Conservation (phyloP, 2,113 vertebrate species). For the Lepidiolamprologus cunningtoni region DNA sequence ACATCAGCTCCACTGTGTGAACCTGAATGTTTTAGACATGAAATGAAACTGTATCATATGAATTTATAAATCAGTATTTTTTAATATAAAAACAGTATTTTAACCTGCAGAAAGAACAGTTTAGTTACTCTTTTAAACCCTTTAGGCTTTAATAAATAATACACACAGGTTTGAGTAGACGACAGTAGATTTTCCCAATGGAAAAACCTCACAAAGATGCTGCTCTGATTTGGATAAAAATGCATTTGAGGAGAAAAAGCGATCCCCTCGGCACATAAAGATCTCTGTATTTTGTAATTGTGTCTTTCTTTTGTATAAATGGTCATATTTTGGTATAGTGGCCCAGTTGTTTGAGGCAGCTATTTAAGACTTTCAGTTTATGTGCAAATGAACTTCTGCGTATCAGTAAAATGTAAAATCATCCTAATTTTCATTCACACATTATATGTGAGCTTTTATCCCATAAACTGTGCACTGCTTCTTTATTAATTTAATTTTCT, state of each 20-base stretch:
- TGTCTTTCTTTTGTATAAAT: not conserved
- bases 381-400: not conserved
- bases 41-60: not conserved
- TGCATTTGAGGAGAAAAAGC: not conserved
- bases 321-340: not conserved
- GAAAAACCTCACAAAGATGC: not conserved
- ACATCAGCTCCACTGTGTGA: not conserved
- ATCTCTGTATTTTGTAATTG: not conserved
- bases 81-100: not conserved
- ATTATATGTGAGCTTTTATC: not conserved
- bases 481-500: not conserved
- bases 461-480: not conserved
- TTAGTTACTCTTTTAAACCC: not conserved
- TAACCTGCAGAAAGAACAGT: not conserved
- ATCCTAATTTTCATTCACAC: not conserved
- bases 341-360: not conserved
- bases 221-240: not conserved
- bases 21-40: not conserved
- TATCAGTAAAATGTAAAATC: not conserved
- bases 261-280: not conserved
- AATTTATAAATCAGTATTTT: not conserved
- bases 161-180: accelerated
- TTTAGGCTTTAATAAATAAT: not conserved
- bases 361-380: not conserved
- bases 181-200: not conserved